Conservation (phyloP, 30 jellyfish, hydroid and myxozoan genomes). For the Chironex yamaguchii region DNA sequence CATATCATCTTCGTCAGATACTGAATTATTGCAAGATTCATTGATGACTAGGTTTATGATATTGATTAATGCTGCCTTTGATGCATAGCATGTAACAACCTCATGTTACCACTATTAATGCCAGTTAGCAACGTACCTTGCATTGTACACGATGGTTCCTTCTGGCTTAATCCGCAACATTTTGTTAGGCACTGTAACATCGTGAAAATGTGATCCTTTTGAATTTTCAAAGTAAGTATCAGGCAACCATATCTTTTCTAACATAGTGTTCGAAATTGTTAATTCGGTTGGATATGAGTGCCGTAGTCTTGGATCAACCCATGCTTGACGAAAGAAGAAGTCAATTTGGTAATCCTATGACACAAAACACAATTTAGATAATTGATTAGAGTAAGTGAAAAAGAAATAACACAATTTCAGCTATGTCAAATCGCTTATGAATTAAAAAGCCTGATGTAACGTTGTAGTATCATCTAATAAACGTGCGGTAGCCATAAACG, state of each 20-base stretch:
- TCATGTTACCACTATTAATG: no score
- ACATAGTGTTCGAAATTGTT: conserved; percentile 84
- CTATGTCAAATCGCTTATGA: no score
- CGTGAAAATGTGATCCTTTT: conserved; percentile 88
- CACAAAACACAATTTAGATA: background rate
- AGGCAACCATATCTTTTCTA: conserved; percentile 91
- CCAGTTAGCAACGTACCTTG: conserved; percentile 91
- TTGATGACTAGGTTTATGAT: no score
- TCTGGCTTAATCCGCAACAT: conserved; percentile 85
- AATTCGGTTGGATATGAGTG: conserved; percentile 83
- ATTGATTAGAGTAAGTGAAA: no score
- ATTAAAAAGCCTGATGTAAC: background rate
- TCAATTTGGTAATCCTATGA: conserved; percentile 95
- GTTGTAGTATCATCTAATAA: no score
- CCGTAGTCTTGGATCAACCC: conserved; percentile 85
- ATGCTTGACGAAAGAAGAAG: conserved; percentile 94
- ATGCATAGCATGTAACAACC: no score
- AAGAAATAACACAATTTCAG: background rate
- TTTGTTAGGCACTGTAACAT: conserved; percentile 90
- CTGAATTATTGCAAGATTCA: no score
- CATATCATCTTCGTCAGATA: no score
- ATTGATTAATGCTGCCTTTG: no score
- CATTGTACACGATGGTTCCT: conserved; percentile 87
- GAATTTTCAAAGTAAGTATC: conserved; percentile 95
- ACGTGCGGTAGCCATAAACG: no score